phyloP scores from a whole-genome alignment of 2,888 invertebrate species.

The Macaria notata region DNA sequence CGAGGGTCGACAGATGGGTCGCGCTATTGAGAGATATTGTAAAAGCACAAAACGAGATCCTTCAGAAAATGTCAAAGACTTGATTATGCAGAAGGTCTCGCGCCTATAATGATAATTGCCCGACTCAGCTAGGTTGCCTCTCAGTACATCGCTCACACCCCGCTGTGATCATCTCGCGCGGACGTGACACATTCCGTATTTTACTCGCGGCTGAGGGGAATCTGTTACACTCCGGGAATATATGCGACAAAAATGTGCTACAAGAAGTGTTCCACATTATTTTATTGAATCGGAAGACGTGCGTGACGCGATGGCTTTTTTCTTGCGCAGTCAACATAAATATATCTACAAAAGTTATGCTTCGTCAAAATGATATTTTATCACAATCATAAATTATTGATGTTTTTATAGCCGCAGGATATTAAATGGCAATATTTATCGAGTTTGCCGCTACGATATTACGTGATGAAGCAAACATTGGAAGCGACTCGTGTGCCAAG shows the following conservation, averaged over 20 bases:
- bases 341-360: no score
- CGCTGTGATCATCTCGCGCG: conserved; percentile 16
- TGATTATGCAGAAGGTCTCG: conserved; percentile 5
- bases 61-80: neutral
- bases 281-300: conserved; percentile 17
- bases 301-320: conserved; percentile 1
- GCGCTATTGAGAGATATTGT: no score
- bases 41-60: no score
- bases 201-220: conserved; percentile 20
- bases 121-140: conserved; percentile 11
- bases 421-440: no score
- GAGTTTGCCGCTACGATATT: no score
- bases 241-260: conserved; percentile 12
- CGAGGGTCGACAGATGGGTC: no score
- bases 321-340: neutral
- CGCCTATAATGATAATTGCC: conserved; percentile 12
- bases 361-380: no score
- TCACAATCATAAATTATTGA: no score
- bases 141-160: conserved; percentile 14
- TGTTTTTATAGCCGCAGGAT: no score
- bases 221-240: conserved; percentile 12
- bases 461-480: no score
- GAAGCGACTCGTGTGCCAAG: no score
- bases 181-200: conserved; percentile 19
- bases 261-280: conserved; percentile 11